Percentiles rank a stretch among this genome's conserved stretches.
Conservation (phyloP, 1,140 invertebrate genomes). For the Prorops nasuta region DNA sequence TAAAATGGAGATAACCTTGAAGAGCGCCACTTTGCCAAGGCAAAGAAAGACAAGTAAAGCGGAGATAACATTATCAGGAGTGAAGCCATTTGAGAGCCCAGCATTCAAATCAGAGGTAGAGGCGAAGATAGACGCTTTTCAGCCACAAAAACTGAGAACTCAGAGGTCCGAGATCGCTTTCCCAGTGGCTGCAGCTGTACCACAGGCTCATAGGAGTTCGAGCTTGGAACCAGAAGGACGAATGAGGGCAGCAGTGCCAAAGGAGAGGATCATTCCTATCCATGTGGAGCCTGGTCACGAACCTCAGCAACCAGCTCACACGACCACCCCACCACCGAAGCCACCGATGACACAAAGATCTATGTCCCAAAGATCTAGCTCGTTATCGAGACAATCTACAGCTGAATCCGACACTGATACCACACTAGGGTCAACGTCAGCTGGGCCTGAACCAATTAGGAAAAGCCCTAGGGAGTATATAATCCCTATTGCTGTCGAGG, state of each 20-base stretch:
- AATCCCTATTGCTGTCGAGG: conserved; percentile 87
- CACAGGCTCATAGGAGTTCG: conserved; percentile 40
- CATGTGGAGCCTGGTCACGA: conserved; percentile 34
- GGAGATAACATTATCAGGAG: conserved; percentile 61
- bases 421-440: conserved; percentile 51
- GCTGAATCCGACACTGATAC: conserved; percentile 68
- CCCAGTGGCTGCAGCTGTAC: conserved; percentile 54
- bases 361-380: conserved; percentile 48
- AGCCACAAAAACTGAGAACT: conserved; percentile 50
- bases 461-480: conserved; percentile 88
- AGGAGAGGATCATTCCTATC: conserved; percentile 63
- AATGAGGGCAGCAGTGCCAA: conserved; percentile 35
- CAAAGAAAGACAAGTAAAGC: conserved; percentile 65
- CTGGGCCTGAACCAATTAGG: conserved; percentile 72
- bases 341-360: conserved; percentile 52
- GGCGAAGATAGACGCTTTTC: conserved; percentile 58
- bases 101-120: conserved; percentile 62
- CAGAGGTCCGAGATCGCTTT: conserved; percentile 63
- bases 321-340: conserved; percentile 47
- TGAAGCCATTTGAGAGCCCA: conserved; percentile 49
- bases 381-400: conserved; percentile 67
- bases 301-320: conserved; percentile 16
- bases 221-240: conserved; percentile 51
- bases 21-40: conserved; percentile 66
- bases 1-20: conserved; percentile 66